Percentiles rank a stretch among this genome's conserved stretches.
Evolutionary conservation across 1,140 invertebrate genomes (phyloP).

Genomic region (Harpegnathos saltator): DNA sequence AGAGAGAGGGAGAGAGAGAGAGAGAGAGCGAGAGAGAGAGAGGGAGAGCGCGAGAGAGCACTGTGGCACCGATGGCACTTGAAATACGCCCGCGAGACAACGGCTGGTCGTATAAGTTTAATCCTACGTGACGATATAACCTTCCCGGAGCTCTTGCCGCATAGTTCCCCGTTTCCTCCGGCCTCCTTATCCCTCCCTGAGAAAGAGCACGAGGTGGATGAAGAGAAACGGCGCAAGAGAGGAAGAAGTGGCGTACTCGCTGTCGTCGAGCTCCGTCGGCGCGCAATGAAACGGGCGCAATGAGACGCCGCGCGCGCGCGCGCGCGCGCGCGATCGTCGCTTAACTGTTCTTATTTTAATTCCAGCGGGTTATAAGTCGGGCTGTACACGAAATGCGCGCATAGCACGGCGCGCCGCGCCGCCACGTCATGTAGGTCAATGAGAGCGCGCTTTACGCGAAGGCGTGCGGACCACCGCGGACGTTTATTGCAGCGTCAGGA

Average conservation of each 20-base stretch:
- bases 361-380: background rate
- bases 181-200: background rate
- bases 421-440: background rate
- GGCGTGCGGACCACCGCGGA: background rate
- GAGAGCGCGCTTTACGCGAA: background rate
- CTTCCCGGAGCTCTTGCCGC: constrained; percentile 29
- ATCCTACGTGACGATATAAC: constrained; percentile 69
- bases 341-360: constrained; percentile 49
- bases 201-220: background rate
- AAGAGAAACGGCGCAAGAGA: too few species aligned
- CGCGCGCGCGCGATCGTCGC: background rate
- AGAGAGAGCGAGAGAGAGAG: too few species aligned
- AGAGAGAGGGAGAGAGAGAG: constrained; percentile 3
- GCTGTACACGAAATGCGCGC: background rate
- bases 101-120: constrained; percentile 72
- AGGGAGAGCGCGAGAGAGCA: too few species aligned
- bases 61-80: constrained; percentile 44
- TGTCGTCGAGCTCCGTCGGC: background rate
- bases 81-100: constrained; percentile 71
- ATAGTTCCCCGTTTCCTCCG: constrained; percentile 8
- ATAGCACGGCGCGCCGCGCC: background rate
- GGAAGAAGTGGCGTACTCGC: background rate
- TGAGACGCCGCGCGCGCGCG: background rate
- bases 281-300: background rate
- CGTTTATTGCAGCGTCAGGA: background rate